phyloP scores from a whole-genome alignment of 2,113 vertebrate species.

The Hymenochirus boettgeri region DNA sequence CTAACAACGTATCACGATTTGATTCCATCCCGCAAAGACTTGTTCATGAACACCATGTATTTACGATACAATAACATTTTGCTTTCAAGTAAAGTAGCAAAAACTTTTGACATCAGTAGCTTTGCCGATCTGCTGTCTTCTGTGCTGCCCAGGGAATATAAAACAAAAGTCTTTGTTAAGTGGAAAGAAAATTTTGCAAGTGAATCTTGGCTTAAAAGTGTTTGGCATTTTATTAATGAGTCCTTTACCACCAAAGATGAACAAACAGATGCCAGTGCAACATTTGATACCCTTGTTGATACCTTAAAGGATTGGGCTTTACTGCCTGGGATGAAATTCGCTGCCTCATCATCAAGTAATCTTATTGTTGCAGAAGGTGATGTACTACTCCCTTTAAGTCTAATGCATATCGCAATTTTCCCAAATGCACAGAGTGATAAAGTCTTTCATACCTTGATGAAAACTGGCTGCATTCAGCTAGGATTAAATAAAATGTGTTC shows the following conservation, averaged over 20 bases:
- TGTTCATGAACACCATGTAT: conserved; percentile 95
- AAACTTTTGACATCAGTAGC: conserved; percentile 87
- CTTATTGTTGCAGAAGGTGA: conserved; percentile 92
- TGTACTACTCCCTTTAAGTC: conserved; percentile 83
- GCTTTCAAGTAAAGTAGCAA: conserved; percentile 78
- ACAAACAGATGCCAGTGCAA: conserved; percentile 69
- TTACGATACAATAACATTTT: conserved; percentile 83
- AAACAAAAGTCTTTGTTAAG: conserved; percentile 80
- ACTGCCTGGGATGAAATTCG: conserved; percentile 89
- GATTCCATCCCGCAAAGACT: conserved; percentile 86
- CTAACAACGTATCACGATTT: conserved; percentile 90
- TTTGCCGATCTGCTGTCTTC: conserved; percentile 88
- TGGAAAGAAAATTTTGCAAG: conserved; percentile 93
- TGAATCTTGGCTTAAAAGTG: conserved; percentile 93
- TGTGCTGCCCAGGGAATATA: conserved; percentile 90
- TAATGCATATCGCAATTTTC: conserved; percentile 88
- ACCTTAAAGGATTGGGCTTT: conserved; percentile 94
- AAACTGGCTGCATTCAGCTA: conserved; percentile 93
- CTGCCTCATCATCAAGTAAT: conserved; percentile 82
- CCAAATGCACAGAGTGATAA: conserved; percentile 96
- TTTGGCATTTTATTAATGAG: conserved; percentile 93
- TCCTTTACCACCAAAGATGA: conserved; percentile 81
- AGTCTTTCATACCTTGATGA: conserved; percentile 94
- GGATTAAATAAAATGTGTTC: conserved; percentile 90
- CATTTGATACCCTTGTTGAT: conserved; percentile 77